phyloP scores from a whole-genome alignment of 2,888 invertebrate genomes.

The Hypercompe scribonia region DNA sequence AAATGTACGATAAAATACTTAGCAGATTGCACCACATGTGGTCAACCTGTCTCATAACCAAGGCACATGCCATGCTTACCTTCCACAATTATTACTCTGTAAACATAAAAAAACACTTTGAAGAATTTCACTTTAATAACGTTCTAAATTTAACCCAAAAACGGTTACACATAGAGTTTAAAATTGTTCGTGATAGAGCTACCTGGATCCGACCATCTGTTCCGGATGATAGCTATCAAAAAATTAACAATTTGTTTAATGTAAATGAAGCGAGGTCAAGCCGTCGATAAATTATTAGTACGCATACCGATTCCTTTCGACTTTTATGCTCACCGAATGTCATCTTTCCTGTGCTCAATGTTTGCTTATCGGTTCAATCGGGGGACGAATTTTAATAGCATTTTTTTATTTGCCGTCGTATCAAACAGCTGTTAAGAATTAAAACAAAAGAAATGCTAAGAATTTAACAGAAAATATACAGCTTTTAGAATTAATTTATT shows the following conservation, averaged over 20 bases:
- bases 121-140: constrained; percentile 51
- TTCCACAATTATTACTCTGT: constrained; percentile 77
- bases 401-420: constrained; percentile 64
- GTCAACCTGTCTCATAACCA: constrained; percentile 85
- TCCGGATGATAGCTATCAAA: constrained; percentile 85
- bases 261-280: constrained; percentile 84
- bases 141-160: constrained; percentile 43
- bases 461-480: not conserved
- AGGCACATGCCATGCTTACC: constrained; percentile 84
- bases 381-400: constrained; percentile 69
- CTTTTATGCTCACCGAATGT: constrained; percentile 83
- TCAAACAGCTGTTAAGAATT: constrained; percentile 65
- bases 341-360: constrained; percentile 77
- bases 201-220: constrained; percentile 76
- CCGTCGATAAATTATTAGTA: constrained; percentile 81
- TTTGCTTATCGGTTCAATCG: constrained; percentile 79
- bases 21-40: constrained; percentile 85
- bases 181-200: constrained; percentile 37
- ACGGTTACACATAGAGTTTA: constrained; percentile 31
- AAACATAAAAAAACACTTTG: constrained; percentile 71
- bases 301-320: constrained; percentile 77
- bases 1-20: constrained; percentile 77
- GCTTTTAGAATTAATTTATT: not conserved
- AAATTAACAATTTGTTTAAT: constrained; percentile 87
- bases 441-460: constrained; percentile 25